Base-by-base conservation (phyloP, 2,797 vertebrate species). In the Acanthurus leucopareius region DNA sequence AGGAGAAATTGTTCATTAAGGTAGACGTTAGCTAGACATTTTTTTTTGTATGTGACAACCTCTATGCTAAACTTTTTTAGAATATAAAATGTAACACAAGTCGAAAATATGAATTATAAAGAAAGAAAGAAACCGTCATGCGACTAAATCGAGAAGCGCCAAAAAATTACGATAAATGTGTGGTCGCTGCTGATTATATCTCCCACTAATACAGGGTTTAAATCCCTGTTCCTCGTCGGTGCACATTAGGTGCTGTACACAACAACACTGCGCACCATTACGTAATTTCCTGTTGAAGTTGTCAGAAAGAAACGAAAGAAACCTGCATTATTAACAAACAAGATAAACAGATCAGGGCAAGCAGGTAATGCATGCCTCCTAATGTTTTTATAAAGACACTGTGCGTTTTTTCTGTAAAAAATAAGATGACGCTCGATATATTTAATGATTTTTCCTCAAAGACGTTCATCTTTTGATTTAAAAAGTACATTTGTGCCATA, bases 271-370 rank as follows among this genome's bases (percentile, higher is more conserved):
- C 47, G 3, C 47, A 11, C 0, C 4, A 0, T 1, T 0, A 44
- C 86, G 80, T 88, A 62, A 91, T 57, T 89, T 92, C 91, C 91
- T 49, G 32, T 3, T 17, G 15, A 47, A 32, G 42, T 7, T 28
- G 6, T 28, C 28, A 13, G n/a, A n/a, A n/a, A n/a, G n/a, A n/a
- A n/a, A n/a, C n/a, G 32, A 32, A 32, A 32, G 32, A 32, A 32
- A 32, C 32, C 32, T 32, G 5, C 32, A 32, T 32, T 32, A 32
- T 32, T 32, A 28, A 32, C 6, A 32, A 28, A 44, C 4, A n/a
- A 3, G 9, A 66, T n/a, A 28, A 25, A 51, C 4, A 3, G 32
- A 32, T 32, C 32, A 32, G 32, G 32, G n/a, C n/a, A n/a, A n/a
- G 3, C 3, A 5, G 5, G 32, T 32, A 32, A 32, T 5, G 3